Evolutionary conservation across 2,797 vertebrate genomes (phyloP).

Genomic region (Tragopan temminckii): DNA sequence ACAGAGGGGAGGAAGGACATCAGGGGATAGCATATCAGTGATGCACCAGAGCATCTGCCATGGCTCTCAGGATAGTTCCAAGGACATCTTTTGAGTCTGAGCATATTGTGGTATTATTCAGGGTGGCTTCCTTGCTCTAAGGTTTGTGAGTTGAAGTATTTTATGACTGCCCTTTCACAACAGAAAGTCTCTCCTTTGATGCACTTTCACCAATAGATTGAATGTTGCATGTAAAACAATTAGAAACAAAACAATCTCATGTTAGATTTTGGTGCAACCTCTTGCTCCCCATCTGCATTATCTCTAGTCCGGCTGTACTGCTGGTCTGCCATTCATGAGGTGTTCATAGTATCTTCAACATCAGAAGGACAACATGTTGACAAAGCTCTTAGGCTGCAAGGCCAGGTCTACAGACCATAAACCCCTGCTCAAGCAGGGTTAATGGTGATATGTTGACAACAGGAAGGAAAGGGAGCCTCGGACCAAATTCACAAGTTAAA

Average conservation of each 20-base stretch:
- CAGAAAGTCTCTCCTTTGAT: not conserved
- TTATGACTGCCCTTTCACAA: not conserved
- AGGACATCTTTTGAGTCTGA: not conserved
- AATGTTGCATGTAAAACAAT: not conserved
- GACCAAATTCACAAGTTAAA: not conserved
- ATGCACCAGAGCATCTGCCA: not conserved
- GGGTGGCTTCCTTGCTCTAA: not conserved
- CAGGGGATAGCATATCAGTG: rapidly evolving
- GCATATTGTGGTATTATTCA: not conserved
- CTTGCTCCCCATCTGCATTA: not conserved
- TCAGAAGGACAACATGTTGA: not conserved
- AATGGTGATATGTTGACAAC: rapidly evolving
- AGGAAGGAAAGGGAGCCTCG: not conserved
- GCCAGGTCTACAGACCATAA: not conserved
- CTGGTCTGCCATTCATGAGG: not conserved
- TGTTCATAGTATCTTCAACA: not conserved
- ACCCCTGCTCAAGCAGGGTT: not conserved
- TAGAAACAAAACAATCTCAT: not conserved
- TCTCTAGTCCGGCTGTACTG: not conserved
- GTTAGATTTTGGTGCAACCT: not conserved
- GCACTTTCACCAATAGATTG: not conserved
- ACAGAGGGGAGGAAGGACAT: not conserved
- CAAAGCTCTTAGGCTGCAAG: not conserved
- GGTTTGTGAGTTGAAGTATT: not conserved
- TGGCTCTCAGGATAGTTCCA: not conserved